Conservation (phyloP, 2,888 invertebrate genomes). For the Steinernema scapterisci region DNA sequence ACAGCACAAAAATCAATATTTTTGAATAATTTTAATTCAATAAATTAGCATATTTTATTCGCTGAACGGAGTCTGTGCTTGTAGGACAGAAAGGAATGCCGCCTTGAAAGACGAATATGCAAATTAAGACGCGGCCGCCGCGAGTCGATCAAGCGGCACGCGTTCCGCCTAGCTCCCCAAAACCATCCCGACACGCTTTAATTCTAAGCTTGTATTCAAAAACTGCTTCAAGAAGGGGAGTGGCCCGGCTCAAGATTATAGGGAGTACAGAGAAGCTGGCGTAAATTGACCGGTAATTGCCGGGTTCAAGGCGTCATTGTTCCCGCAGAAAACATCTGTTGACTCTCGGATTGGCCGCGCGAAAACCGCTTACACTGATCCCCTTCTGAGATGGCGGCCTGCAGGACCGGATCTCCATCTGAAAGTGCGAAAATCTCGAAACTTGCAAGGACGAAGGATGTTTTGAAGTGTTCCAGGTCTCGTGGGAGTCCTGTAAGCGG, state of each 20-base stretch:
- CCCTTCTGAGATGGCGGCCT: not conserved
- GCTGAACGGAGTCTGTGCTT: not conserved
- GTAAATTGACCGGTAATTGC: conserved; percentile 26
- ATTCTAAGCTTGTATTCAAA: conserved; percentile 21
- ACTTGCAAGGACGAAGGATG: not conserved
- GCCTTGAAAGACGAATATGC: conserved; percentile 31
- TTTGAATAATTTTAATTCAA: conserved; percentile 32
- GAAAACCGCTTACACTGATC: not conserved
- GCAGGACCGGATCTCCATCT: not conserved
- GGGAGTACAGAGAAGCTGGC: conserved; percentile 12
- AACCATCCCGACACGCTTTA: not conserved
- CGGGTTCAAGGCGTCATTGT: conserved; percentile 24
- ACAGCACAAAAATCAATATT: conserved; percentile 14
- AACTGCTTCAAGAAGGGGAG: not conserved
- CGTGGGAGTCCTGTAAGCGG: conserved; percentile 1
- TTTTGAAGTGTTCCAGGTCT: conserved; percentile 6
- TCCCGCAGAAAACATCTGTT: conserved; percentile 29
- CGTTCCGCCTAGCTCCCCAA: not conserved
- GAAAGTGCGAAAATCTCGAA: conserved; percentile 17
- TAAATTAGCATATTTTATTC: conserved; percentile 32
- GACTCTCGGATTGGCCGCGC: not conserved
- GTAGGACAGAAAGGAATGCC: conserved; percentile 12
- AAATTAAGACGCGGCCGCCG: not conserved
- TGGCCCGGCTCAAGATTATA: conserved; percentile 21
- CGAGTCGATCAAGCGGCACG: conserved; percentile 19